Percentiles rank a stretch among this genome's conserved stretches.
Conservation (phyloP, 1,140 invertebrate genomes). For the Adelges cooleyi region DNA sequence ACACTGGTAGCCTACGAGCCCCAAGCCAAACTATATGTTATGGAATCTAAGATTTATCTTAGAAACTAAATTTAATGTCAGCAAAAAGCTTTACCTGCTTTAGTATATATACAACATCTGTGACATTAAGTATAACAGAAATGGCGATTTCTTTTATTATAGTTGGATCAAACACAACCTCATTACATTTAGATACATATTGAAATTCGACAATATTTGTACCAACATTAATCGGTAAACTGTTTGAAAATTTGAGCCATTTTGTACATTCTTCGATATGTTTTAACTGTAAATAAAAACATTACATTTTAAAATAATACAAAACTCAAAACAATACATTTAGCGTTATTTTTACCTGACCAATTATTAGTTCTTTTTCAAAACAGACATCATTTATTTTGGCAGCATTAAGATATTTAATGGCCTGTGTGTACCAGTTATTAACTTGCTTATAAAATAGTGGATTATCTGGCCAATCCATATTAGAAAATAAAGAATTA, state of each 20-base stretch:
- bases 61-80: no score
- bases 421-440: slow-evolving; percentile 7
- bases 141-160: slow-evolving; percentile 4
- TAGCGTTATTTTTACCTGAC: no score
- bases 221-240: neutral
- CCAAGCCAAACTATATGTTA: no score
- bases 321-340: no score
- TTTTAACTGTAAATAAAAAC: neutral
- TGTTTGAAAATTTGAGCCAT: neutral
- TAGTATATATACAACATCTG: slow-evolving; percentile 1
- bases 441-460: slow-evolving; percentile 1
- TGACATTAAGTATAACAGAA: slow-evolving; percentile 1
- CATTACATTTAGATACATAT: neutral
- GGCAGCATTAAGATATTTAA: neutral
- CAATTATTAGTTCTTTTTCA: slow-evolving; percentile 14
- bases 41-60: no score
- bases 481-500: neutral
- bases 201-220: neutral
- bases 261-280: neutral
- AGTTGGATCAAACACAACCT: neutral
- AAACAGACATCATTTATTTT: neutral
- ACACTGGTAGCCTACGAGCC: no score
- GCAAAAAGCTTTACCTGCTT: slow-evolving; percentile 25
- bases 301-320: no score
- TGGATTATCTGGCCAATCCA: neutral